Base-by-base conservation (phyloP, 2,797 vertebrate genomes). In the Serranus cabrilla region DNA sequence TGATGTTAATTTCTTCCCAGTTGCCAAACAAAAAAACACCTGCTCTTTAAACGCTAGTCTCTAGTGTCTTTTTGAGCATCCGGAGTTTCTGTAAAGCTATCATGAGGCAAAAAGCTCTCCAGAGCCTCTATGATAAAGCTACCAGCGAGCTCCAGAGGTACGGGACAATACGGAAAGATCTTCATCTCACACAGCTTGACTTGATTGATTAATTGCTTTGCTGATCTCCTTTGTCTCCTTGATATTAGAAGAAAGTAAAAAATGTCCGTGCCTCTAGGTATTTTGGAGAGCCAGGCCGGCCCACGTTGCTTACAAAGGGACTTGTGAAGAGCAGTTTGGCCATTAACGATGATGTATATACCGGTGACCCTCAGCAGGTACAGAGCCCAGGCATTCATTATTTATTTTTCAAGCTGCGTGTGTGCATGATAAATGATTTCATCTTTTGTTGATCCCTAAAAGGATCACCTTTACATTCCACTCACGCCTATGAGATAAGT, bases 171-270 rank as follows among this genome's bases (percentile, higher is more conserved):
- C 55, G 72, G 55, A 60, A 21, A 62, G 70, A 78, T 76, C 77
- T 84, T 81, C 71, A 78, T 80, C 81, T 73, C 76, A 83, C 77
- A 65, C 81, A 78, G 79, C 71, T 89, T 73, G 78, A 81, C 78
- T 82, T 90, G 85, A 87, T 75, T 89, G 85, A 90, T 87, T 83
- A 88, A 90, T 84, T 84, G 75, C 73, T 74, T 84, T 78, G 62
- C 66, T 84, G 82, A 89, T 89, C 84, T 84, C 60, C 46, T 79
- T 60, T 76, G 74, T 80, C 74, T 86, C 78, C 68, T 73, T 73
- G 84, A 82, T 90, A 89, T 87, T 87, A 87, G 84, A 88, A 73
- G 71, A 83, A 80, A 80, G 85, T 87, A 91, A 91, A 89, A 89
- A 91, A 85, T 84, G 83, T 51, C 71, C 60, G n/a, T 39, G 83